Percentiles rank a stretch among this genome's conserved stretches.
Conservation (phyloP, 1,140 invertebrate genomes). For the Bilobella aurantiaca region DNA sequence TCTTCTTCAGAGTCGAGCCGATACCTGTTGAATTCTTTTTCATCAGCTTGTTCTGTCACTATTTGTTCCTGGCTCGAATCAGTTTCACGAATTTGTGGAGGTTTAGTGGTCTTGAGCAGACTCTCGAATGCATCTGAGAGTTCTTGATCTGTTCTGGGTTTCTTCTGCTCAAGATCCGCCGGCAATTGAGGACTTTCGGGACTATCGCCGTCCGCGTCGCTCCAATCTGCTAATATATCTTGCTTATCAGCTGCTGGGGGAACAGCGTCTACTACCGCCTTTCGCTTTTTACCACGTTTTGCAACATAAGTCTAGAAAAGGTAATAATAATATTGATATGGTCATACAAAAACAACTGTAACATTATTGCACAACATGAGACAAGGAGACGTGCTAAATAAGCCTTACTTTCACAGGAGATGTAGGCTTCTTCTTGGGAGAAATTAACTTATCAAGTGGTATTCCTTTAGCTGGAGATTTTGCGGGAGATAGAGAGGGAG, state of each 20-base stretch:
- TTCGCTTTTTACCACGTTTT: background rate
- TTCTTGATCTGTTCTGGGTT: background rate
- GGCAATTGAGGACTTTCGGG: background rate
- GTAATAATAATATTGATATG: background rate
- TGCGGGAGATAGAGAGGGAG: background rate
- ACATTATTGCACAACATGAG: too few relatives aligned
- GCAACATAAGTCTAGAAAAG: background rate
- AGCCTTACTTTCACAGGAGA: background rate
- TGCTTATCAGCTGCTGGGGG: slow-evolving; percentile 2
- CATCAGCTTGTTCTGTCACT: too few relatives aligned
- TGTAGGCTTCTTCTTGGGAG: background rate
- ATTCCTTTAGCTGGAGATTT: background rate
- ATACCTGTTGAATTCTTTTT: too few relatives aligned
- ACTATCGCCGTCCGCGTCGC: slow-evolving; percentile 5
- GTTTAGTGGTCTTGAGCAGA: slow-evolving; percentile 8
- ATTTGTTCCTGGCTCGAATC: too few relatives aligned
- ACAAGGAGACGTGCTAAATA: background rate
- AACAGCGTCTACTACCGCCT: background rate
- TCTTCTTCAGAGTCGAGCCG: too few relatives aligned
- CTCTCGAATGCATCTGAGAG: slow-evolving; percentile 1
- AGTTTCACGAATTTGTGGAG: background rate
- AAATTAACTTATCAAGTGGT: background rate
- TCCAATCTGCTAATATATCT: slow-evolving; percentile 15
- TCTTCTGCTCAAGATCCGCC: background rate
- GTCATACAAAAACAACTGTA: too few relatives aligned